phyloP scores from a whole-genome alignment of 2,888 invertebrate species.

The Oscheius myriophilus region DNA sequence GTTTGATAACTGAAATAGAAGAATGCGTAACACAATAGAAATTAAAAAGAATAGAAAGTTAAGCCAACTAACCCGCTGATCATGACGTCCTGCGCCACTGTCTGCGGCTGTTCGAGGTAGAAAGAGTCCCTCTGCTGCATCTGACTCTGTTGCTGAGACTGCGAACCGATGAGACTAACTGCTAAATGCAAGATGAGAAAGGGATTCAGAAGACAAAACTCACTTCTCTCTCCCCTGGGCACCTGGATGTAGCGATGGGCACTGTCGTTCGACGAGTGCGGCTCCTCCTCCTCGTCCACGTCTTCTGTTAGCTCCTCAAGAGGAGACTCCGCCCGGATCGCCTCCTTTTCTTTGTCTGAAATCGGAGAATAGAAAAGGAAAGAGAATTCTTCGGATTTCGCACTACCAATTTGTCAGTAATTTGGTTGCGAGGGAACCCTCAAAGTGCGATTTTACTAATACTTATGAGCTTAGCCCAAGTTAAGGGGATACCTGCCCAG shows the following conservation, averaged over 20 bases:
- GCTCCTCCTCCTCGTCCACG: conserved; percentile 4
- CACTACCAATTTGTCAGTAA: too few relatives aligned
- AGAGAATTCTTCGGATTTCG: too few relatives aligned
- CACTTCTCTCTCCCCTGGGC: too few relatives aligned
- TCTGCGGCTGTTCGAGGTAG: conserved; percentile 24
- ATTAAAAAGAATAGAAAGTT: too few relatives aligned
- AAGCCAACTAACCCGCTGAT: conserved; percentile 22
- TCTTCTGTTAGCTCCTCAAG: conserved; percentile 20
- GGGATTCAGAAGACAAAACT: not conserved
- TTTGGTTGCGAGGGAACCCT: too few relatives aligned
- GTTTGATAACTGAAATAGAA: too few relatives aligned
- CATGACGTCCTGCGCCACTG: conserved; percentile 27
- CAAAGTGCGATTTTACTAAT: too few relatives aligned
- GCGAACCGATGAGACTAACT: not conserved
- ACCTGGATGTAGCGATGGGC: not conserved
- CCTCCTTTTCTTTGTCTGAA: conserved; percentile 1
- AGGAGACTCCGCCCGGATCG: not conserved
- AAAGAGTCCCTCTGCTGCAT: conserved; percentile 10
- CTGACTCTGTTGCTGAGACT: conserved; percentile 10
- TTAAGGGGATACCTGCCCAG: too few relatives aligned
- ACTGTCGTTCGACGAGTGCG: not conserved
- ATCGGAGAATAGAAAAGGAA: not conserved
- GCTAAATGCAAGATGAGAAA: not conserved
- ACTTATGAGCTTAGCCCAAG: too few relatives aligned
- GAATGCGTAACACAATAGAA: too few relatives aligned